phyloP scores from a whole-genome alignment of 1,140 invertebrate genomes.

The Drosophila melanica region DNA sequence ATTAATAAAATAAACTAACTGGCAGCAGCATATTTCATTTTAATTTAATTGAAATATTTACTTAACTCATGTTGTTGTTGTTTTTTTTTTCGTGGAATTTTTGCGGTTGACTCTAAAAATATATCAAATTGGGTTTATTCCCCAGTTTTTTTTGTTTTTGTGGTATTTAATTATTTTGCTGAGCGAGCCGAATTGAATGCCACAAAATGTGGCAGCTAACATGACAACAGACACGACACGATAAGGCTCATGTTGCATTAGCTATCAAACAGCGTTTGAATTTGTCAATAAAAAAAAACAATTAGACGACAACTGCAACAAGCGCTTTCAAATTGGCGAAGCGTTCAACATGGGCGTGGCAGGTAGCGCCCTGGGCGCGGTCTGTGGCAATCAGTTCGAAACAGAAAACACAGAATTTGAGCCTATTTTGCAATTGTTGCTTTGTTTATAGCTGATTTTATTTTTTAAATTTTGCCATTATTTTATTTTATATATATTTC shows the following conservation, averaged over 20 bases:
- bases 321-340: not conserved
- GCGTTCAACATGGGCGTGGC: not conserved
- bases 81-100: conserved; percentile 5
- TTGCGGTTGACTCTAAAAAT: conserved; percentile 9
- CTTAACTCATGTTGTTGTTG: not conserved
- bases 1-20: not conserved
- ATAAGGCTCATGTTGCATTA: conserved; percentile 4
- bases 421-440: too few species aligned
- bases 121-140: not conserved
- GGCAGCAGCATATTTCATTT: not conserved
- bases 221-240: conserved; percentile 15
- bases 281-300: conserved; percentile 1
- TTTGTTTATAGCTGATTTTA: too few species aligned
- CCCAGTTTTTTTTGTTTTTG: not conserved
- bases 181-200: not conserved
- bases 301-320: conserved; percentile 1
- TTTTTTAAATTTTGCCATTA: too few species aligned
- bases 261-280: not conserved
- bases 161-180: conserved; percentile 6
- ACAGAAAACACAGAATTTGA: not conserved
- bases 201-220: conserved; percentile 17
- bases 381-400: too few species aligned
- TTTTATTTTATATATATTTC: not conserved
- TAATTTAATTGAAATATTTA: conserved; percentile 11
- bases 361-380: not conserved